Evolutionary conservation across 2,888 invertebrate genomes (phyloP).

Genomic region (Sesia bembeciformis): DNA sequence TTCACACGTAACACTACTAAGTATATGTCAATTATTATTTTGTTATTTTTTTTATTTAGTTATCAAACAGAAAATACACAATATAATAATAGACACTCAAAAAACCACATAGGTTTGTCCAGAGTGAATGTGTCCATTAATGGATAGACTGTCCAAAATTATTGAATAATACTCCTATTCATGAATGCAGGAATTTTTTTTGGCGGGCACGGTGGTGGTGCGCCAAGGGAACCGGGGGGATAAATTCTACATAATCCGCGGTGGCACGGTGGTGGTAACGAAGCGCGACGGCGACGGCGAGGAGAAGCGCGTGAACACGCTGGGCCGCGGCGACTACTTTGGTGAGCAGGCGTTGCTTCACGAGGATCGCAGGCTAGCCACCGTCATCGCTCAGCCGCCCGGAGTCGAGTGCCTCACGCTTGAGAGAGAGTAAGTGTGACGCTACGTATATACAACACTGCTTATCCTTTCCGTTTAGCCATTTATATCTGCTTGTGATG

Average conservation of each 20-base stretch:
- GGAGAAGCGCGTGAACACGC: conserved; percentile 79
- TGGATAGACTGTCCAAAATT: too few relatives aligned
- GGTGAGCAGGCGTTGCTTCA: conserved; percentile 91
- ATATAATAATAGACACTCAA: too few relatives aligned
- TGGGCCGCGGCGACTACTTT: conserved; percentile 88
- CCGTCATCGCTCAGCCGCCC: conserved; percentile 89
- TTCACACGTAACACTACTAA: too few relatives aligned
- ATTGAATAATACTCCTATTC: too few relatives aligned
- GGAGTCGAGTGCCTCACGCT: conserved; percentile 91
- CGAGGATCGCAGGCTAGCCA: conserved; percentile 91
- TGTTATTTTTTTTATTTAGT: too few relatives aligned
- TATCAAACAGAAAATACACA: too few relatives aligned
- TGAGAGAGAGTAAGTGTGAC: conserved; percentile 80
- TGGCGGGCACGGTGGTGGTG: conserved; percentile 84
- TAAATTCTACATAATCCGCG: conserved; percentile 92
- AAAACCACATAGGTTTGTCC: too few relatives aligned
- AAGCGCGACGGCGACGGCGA: conserved; percentile 75
- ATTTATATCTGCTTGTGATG: too few relatives aligned
- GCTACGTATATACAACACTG: too few relatives aligned
- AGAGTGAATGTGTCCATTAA: too few relatives aligned
- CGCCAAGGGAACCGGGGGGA: conserved; percentile 90
- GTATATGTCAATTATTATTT: too few relatives aligned
- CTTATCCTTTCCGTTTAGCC: too few relatives aligned
- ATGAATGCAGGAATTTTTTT: conserved; percentile 81
- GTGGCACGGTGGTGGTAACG: conserved; percentile 84